These are phyloP conservation scores for Lepus timidus DNA, from an alignment of 2,113 vertebrate species.

Conservation along the genomic window DNA sequence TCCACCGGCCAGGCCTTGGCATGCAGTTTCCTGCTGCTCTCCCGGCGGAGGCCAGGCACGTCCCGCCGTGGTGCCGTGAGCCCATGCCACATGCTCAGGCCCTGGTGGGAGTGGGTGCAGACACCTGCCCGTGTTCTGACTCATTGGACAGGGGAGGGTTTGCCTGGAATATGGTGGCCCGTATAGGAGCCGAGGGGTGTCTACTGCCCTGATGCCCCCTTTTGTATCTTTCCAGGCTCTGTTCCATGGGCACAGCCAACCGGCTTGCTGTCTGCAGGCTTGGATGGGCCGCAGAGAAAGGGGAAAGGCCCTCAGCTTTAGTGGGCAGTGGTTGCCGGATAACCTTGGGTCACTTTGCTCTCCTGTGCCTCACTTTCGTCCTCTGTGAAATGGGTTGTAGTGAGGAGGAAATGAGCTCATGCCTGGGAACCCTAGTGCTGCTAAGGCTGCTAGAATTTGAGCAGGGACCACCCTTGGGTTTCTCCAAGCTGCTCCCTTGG, in stretches of 20 bases:
- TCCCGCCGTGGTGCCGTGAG: rapidly evolving
- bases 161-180: neutral
- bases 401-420: neutral
- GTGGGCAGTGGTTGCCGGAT: neutral
- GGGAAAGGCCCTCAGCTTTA: neutral
- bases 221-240: neutral
- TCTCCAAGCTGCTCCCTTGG: rapidly evolving
- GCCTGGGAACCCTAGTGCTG: neutral
- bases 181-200: neutral
- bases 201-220: neutral
- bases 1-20: no score
- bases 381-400: neutral
- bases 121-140: rapidly evolving
- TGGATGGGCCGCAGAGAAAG: neutral
- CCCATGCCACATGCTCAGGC: rapidly evolving
- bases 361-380: neutral
- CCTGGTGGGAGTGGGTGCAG: neutral
- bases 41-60: no score
- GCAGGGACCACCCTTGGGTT: rapidly evolving
- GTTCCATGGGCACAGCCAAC: neutral
- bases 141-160: neutral
- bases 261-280: no score
- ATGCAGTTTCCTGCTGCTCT: neutral
- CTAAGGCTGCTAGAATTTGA: neutral
- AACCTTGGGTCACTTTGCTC: neutral